phyloP scores from a whole-genome alignment of 2,888 invertebrate species.

The Eupsilia transversa region DNA sequence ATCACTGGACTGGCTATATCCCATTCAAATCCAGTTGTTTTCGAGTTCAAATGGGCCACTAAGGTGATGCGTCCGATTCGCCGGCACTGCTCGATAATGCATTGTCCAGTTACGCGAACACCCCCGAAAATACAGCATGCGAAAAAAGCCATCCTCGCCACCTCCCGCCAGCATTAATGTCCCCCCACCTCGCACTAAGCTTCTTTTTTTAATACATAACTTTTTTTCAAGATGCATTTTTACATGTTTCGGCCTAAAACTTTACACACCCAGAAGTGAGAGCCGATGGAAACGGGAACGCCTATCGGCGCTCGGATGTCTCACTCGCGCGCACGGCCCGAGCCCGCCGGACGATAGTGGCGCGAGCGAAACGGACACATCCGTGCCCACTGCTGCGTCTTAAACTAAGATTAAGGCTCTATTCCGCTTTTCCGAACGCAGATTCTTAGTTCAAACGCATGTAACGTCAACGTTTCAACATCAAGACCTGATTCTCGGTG shows the following conservation, averaged over 20 bases:
- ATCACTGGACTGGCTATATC: conserved; percentile 53
- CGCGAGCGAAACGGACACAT: conserved; percentile 85
- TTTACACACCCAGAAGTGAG: conserved; percentile 89
- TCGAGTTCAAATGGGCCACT: conserved; percentile 82
- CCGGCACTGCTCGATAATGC: conserved; percentile 85
- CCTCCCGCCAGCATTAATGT: conserved; percentile 88
- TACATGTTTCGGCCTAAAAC: conserved; percentile 91
- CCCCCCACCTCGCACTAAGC: conserved; percentile 90
- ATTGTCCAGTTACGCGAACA: conserved; percentile 88
- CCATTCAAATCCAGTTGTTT: conserved; percentile 77
- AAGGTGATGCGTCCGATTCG: conserved; percentile 86
- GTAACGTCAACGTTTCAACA: conserved; percentile 73
- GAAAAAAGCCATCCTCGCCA: conserved; percentile 89
- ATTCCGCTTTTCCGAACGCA: conserved; percentile 84
- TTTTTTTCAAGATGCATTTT: conserved; percentile 91
- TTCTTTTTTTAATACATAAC: conserved; percentile 91
- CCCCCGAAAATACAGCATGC: conserved; percentile 90
- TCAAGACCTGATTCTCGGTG: conserved; percentile 60
- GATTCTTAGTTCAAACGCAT: conserved; percentile 82
- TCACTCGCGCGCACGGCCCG: conserved; percentile 78
- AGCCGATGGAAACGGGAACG: conserved; percentile 85
- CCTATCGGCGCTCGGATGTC: conserved; percentile 85
- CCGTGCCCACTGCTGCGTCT: conserved; percentile 85
- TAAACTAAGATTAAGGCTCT: conserved; percentile 89
- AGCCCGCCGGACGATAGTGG: conserved; percentile 87